Conservation (phyloP, 2,797 vertebrate genomes). For the Acropternis orthonyx region DNA sequence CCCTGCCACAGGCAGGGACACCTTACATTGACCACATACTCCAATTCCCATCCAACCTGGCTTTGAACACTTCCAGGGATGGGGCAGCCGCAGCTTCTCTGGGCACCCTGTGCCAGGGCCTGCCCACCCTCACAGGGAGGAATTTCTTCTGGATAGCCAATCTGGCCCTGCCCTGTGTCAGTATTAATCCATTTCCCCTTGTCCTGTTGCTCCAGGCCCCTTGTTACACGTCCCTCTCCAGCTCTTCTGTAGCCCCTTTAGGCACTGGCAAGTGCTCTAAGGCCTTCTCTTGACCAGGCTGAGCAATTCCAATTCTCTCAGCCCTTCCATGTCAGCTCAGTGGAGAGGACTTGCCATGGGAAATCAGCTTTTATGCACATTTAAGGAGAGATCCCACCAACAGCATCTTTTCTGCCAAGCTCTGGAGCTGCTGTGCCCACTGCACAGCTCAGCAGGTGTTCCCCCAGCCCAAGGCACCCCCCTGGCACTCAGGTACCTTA, state of each 20-base stretch:
- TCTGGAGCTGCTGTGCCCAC: not conserved
- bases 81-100: not conserved
- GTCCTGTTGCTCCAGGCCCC: not conserved
- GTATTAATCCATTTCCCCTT: not conserved
- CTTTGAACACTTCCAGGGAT: not conserved
- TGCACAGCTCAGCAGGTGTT: not conserved
- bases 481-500: accelerated
- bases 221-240: not conserved
- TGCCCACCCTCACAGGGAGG: not conserved
- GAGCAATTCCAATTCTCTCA: not conserved
- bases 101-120: not conserved
- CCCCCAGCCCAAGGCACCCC: not conserved
- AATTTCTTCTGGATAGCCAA: not conserved
- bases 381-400: not conserved
- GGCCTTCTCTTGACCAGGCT: not conserved
- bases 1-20: not conserved
- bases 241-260: not conserved
- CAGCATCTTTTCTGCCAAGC: not conserved
- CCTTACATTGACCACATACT: not conserved
- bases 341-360: not conserved
- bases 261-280: not conserved
- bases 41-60: not conserved
- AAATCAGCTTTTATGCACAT: not conserved
- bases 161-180: not conserved
- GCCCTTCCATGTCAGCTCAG: not conserved